Base-by-base conservation (phyloP, 2,888 invertebrate species). In the Agrochola lychnidis region DNA sequence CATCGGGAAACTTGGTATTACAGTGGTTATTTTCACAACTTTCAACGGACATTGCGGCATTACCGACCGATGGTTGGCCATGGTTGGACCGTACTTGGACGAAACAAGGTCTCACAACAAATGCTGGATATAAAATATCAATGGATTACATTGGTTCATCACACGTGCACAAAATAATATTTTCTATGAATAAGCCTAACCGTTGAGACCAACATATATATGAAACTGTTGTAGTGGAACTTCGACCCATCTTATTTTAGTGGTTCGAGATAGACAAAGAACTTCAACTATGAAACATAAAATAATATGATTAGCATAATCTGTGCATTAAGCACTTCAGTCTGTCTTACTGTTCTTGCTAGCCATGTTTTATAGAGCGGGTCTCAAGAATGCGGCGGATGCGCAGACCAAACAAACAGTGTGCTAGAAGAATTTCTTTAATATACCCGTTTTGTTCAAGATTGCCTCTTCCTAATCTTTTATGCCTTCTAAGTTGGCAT, bases 231-330 rank as follows among this genome's bases (percentile, higher is more conserved):
- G 22, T 30, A 25, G 45, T 77, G 59, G n/a, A 45, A 36, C 70
- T 78, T 77, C 67, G 22, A 1, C 6, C 9, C 10, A 16, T 42
- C 40, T 4, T 6, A 36, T 40, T 2, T 10, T 4, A 14, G 57
- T 70, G 71, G n/a, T 22, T 1, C 30, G n/a, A 53, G 56, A 36
- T 48, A 74, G 64, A 83, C 74, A 73, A 73, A 83, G 80, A 86
- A 68, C 73, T 73, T 57, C 61, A 71, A 83, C 84, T 85, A 77
- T 79, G 78, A 73, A 81, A 81, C 78, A 78, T 86, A 80, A 83
- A 80, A 81, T 87, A 85, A 69, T 68, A 66, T 78, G 30, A 86
- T 86, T 86, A 86, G 14, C 85, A 86, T 85, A 85, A 77, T 85
- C 83, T 74, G 69, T 36, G 73, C 83, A 70, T 71, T 70, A 86